Evolutionary conservation across 1,140 invertebrate genomes (phyloP).

Genomic region (Euura saliciscinereae): DNA sequence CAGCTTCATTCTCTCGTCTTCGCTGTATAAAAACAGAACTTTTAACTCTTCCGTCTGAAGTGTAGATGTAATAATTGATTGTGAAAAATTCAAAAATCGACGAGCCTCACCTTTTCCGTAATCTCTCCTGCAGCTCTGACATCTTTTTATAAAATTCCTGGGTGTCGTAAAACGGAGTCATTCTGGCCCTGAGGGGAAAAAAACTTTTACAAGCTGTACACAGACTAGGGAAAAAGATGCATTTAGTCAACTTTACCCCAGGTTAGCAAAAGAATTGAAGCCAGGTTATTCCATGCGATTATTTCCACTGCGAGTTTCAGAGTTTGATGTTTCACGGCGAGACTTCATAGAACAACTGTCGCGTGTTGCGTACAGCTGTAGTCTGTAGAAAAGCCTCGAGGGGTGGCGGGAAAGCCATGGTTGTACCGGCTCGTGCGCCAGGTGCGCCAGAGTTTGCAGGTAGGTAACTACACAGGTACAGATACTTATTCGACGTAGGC

Average conservation of each 20-base stretch:
- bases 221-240: background rate
- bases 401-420: background rate
- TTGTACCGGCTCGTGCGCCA: background rate
- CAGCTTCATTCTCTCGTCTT: conserved; percentile 53
- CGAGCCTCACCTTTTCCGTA: conserved; percentile 47
- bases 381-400: background rate
- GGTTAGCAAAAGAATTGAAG: background rate
- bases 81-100: background rate
- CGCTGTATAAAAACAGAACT: conserved; percentile 32
- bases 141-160: conserved; percentile 50
- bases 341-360: background rate
- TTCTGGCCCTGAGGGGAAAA: conserved; percentile 19
- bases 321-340: background rate
- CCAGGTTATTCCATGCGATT: background rate
- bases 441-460: background rate
- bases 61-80: conserved; percentile 11
- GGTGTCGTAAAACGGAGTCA: conserved; percentile 41
- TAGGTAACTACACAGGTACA: background rate
- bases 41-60: background rate
- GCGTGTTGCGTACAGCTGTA: background rate
- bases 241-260: background rate
- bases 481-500: too few species aligned
- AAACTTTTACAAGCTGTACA: background rate
- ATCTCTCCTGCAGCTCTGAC: conserved; percentile 50
- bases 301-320: background rate